Evolutionary conservation across 1,140 invertebrate genomes (phyloP).

Genomic region (Aporrectodea caliginosa): DNA sequence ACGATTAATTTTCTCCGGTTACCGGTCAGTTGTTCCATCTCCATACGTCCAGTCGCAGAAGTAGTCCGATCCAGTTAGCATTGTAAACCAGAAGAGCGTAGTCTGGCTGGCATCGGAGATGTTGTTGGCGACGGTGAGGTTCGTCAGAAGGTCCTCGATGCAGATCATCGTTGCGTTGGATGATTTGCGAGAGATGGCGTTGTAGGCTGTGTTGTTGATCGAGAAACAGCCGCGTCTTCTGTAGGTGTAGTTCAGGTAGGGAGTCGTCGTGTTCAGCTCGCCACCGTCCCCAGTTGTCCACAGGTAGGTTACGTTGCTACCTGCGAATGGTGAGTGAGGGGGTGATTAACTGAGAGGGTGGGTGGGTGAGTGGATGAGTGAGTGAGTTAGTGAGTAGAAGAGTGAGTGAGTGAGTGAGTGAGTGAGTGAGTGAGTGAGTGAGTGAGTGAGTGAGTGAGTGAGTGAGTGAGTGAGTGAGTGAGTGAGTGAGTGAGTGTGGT

Average conservation of each 20-base stretch:
- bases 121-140: neutral
- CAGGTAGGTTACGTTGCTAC: conserved; percentile 9
- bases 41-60: conserved; percentile 21
- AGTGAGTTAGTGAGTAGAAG: neutral
- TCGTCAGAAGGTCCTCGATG: conserved; percentile 5
- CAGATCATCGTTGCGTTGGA: conserved; percentile 16
- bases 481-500: no score
- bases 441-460: neutral
- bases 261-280: neutral
- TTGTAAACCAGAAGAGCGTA: conserved; percentile 4
- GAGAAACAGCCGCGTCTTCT: conserved; percentile 7
- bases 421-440: neutral
- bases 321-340: neutral
- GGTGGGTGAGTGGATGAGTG: neutral
- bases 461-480: neutral
- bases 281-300: conserved; percentile 18
- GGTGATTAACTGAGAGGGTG: neutral
- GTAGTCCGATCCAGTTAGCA: conserved; percentile 20
- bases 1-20: no score
- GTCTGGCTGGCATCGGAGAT: conserved; percentile 12
- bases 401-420: neutral
- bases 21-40: conserved; percentile 7
- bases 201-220: conserved; percentile 6
- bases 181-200: neutral
- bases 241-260: conserved; percentile 13